These are phyloP conservation scores for Thunnus albacares DNA, from an alignment of 2,797 vertebrate species.

Conservation along the genomic window DNA sequence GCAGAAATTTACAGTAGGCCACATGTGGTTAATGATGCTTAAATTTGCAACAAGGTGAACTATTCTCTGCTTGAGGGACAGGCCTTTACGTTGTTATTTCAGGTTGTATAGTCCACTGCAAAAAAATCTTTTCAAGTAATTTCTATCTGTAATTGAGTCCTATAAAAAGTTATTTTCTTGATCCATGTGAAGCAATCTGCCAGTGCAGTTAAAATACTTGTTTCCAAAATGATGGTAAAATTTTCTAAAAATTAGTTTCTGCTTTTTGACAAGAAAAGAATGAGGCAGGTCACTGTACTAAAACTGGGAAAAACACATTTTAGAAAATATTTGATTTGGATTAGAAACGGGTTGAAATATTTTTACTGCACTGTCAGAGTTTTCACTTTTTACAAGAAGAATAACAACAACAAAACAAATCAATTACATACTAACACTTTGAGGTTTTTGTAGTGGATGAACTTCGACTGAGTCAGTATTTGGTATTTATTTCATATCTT, in stretches of 20 bases:
- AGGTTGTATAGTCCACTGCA: background rate
- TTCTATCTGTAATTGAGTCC: background rate
- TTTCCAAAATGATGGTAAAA: background rate
- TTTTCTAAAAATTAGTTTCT: background rate
- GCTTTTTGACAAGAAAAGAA: no score
- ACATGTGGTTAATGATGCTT: constrained; percentile 29
- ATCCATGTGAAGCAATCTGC: background rate
- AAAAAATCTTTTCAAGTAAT: background rate
- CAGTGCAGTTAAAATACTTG: no score
- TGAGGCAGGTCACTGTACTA: no score
- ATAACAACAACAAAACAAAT: background rate
- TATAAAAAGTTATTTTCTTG: background rate
- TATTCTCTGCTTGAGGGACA: background rate
- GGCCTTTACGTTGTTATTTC: background rate
- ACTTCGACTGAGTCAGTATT: constrained; percentile 2
- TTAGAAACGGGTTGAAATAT: background rate
- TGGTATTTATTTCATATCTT: constrained; percentile 15
- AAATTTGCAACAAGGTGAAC: constrained; percentile 12
- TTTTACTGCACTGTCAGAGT: background rate
- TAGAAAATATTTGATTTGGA: background rate
- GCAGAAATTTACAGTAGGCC: background rate
- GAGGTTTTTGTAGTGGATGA: background rate
- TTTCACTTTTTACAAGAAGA: background rate
- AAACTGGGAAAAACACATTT: background rate
- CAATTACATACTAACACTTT: background rate